Evolutionary conservation across 2,113 vertebrate genomes (phyloP), one percentile per base, ranked within the genome.

Genomic region (Gnathonemus longibarbis): DNA sequence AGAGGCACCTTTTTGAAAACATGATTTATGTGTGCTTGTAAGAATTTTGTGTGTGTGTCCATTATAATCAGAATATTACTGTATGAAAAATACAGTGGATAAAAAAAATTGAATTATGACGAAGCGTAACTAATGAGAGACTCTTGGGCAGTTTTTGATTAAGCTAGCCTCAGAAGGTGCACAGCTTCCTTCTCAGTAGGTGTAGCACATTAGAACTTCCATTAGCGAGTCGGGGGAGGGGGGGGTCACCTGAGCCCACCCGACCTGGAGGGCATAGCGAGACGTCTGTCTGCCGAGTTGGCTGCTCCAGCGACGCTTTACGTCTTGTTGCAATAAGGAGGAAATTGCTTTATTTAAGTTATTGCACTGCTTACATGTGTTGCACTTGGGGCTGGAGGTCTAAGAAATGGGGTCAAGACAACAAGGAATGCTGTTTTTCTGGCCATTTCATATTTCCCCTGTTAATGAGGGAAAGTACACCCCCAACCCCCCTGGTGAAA

Each of bases 11-110:
- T 88, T 70, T 56, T 90, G 87, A 74, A 91, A 94, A 92, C 92
- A 85, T 92, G 91, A 93, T 94, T 94, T 93, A 91, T 93, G 88
- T 56, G 83, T 88, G 91, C 85, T 77, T 88, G 89, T 45, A 10
- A 66, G 89, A 87, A 85, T 84, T 80, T 77, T 84, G 45, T 70
- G 87, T 89, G 87, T 87, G 50, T 56, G 88, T 83, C 17, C 48
- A 88, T 52, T 42, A 35, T 80, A 90, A 87, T 42, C 48, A 85
- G 66, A 87, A 53, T 70, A 4, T 66, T 52, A 53, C 89, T 88
- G 62, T 74, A 35, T 49, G 84, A 70, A 88, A 88, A 77, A 45
- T 53, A 77, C 85, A n/a, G 77, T 31, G 91, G 77, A 88, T 88
- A 85, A 90, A 90, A 80, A 84, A 56, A 52, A 56, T 11, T 19